Conservation (phyloP, 2,888 invertebrate species). For the Disparrhopalites patrizii region DNA sequence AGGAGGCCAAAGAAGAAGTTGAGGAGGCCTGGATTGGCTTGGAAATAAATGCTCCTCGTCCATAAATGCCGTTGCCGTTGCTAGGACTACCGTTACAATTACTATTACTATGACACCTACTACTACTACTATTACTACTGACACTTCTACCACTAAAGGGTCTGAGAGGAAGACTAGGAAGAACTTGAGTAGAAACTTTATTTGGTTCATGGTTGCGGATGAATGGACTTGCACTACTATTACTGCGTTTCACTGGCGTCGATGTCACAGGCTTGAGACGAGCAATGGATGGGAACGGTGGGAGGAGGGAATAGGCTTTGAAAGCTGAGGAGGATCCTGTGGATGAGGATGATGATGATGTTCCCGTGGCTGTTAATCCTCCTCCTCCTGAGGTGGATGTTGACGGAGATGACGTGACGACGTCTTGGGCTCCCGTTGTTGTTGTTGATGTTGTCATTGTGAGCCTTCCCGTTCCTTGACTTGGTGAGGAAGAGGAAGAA, state of each 20-base stretch:
- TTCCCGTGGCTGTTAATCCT: not conserved
- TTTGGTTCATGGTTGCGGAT: not conserved
- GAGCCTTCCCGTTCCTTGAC: conserved; percentile 3
- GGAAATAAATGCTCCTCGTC: too few relatives aligned
- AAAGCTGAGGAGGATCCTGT: not conserved
- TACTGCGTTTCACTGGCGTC: conserved; percentile 30
- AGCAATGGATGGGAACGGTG: not conserved
- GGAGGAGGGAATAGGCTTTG: conserved; percentile 3
- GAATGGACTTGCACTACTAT: conserved; percentile 14
- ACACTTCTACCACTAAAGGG: conserved; percentile 1
- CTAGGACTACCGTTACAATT: conserved; percentile 8
- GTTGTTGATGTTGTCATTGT: too few relatives aligned
- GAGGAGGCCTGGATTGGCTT: not conserved
- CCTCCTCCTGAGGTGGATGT: conserved; percentile 7
- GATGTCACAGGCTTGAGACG: conserved; percentile 29
- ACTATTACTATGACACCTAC: not conserved
- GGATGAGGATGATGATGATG: not conserved
- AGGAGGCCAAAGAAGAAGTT: too few relatives aligned
- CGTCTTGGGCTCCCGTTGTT: too few relatives aligned
- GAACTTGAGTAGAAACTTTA: conserved; percentile 8
- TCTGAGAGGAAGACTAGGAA: conserved; percentile 21
- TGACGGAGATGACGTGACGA: not conserved
- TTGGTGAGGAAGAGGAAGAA: not conserved
- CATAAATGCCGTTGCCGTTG: too few relatives aligned
- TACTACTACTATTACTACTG: conserved; percentile 15